These are phyloP conservation scores for Diplodus sargus DNA, from an alignment of 2,797 vertebrate genomes.

Conservation along the genomic window DNA sequence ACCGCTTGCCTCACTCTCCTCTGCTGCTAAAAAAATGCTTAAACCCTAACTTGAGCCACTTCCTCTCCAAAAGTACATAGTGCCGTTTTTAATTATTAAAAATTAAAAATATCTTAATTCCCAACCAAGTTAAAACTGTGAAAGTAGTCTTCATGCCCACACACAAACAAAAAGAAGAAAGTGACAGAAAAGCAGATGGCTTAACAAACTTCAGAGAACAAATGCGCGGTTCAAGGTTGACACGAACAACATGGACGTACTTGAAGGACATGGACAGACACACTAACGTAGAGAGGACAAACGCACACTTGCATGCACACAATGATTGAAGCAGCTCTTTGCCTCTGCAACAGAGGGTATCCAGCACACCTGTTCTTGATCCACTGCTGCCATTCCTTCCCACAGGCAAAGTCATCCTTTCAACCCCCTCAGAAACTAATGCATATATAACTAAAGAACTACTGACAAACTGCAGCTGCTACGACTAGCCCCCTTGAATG, in stretches of 20 bases:
- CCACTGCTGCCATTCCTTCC: constrained; percentile 80
- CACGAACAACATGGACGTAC: constrained; percentile 48
- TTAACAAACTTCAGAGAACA: constrained; percentile 60
- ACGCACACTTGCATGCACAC: constrained; percentile 29
- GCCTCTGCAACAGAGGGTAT: constrained; percentile 63
- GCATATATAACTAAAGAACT: constrained; percentile 79
- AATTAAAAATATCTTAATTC: no score
- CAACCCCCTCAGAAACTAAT: constrained; percentile 79
- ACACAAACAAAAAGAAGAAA: constrained; percentile 29
- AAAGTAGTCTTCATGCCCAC: constrained; percentile 4
- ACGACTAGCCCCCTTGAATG: constrained; percentile 48
- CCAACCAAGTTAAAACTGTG: neutral
- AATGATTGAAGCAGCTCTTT: constrained; percentile 68
- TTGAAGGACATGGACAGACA: constrained; percentile 64
- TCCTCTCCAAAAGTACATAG: no score
- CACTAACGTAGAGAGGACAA: constrained; percentile 22
- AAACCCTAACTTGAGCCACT: no score
- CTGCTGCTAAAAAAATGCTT: no score
- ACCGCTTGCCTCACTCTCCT: no score
- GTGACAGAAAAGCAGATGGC: constrained; percentile 44
- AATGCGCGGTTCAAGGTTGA: constrained; percentile 70
- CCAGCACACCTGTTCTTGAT: constrained; percentile 80
- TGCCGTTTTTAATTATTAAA: no score
- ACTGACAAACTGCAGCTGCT: constrained; percentile 72
- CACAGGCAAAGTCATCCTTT: constrained; percentile 86